phyloP scores from a whole-genome alignment of 2,113 vertebrate genomes.

The Etheostoma cragini region DNA sequence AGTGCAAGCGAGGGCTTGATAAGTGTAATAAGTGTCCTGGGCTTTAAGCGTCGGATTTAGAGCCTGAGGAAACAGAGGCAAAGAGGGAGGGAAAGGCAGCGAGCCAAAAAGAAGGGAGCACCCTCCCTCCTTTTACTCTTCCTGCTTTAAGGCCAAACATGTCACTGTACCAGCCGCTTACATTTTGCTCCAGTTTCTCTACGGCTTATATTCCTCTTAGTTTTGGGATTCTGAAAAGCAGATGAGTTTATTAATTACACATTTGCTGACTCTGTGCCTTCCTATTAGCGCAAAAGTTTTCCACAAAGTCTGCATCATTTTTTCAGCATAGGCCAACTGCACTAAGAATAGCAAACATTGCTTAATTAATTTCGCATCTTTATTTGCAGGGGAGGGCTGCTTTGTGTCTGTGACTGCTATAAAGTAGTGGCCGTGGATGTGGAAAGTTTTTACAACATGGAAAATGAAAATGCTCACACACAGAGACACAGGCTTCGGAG shows the following conservation, averaged over 20 bases:
- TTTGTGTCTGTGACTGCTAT: constrained; percentile 28
- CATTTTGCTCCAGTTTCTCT: constrained; percentile 64
- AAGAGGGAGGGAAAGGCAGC: neutral
- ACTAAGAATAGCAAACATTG: constrained; percentile 51
- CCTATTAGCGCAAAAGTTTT: constrained; percentile 42
- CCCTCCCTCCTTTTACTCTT: constrained; percentile 30
- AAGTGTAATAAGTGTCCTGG: constrained; percentile 58
- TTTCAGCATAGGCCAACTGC: constrained; percentile 47
- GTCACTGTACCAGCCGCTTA: constrained; percentile 64
- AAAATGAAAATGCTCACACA: neutral
- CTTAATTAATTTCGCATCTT: constrained; percentile 41
- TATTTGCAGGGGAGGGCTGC: constrained; percentile 11
- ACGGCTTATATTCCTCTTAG: constrained; percentile 46
- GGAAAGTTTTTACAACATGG: constrained; percentile 16
- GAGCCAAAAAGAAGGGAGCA: constrained; percentile 33
- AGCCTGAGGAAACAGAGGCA: constrained; percentile 6
- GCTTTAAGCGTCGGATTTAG: constrained; percentile 44
- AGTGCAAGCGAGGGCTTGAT: constrained; percentile 48
- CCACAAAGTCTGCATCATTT: constrained; percentile 59
- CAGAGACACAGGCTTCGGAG: neutral
- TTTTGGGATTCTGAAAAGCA: constrained; percentile 42
- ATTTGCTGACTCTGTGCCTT: constrained; percentile 56
- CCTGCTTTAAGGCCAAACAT: constrained; percentile 41
- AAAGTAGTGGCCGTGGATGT: neutral
- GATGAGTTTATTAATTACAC: constrained; percentile 70